Evolutionary conservation across 2,113 vertebrate species (phyloP), one percentile per base, ranked within the genome.

Genomic region (Alethe castanea): DNA sequence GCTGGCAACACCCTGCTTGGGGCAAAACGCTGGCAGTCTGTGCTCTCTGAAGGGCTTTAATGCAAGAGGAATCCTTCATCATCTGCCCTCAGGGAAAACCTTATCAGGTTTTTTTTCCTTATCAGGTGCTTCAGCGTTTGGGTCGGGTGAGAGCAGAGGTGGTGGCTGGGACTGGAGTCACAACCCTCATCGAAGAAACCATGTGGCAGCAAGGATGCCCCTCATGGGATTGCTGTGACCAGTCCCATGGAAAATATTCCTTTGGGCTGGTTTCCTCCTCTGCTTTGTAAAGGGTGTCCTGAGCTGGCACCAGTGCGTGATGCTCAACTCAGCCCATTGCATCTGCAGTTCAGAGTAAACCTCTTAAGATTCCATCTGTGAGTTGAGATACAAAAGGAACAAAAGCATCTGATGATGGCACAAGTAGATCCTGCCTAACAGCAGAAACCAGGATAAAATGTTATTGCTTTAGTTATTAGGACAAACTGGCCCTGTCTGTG

Each of bases 271-370:
- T 70, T 65, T 19, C 14, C 5, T 29, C 14, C 8, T 66, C 13
- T 11, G 45, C 28, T 35, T 20, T 48, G 23, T 10, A 15, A 65
- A 70, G 45, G 24, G 26, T 3, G 7, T n/a, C 56, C 89, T 69
- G 56, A 66, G 8, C 56, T 74, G 52, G 82, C 35, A 81, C 6
- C 35, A 50, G 11, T 0, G 0, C 10, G 28, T 0, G 2, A 35
- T 20, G 33, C 52, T 74, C 20, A 36, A 6, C 52, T 54, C 65
- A 70, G 33, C 47, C 38, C 38, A 6, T 6, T 65, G 19, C 38
- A 22, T 19, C 52, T 67, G 44, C 52, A 76, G n/a, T n/a, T 86
- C 28, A 47, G 23, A 59, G 57, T 9, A 25, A 91, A 50, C 19
- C 24, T 28, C 44, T 45, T 28, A 48, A 45, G 26, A 54, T 31